Evolutionary conservation across 2,797 vertebrate species (phyloP), one percentile per base, ranked within the genome.

Genomic region (Botia kubotai): DNA sequence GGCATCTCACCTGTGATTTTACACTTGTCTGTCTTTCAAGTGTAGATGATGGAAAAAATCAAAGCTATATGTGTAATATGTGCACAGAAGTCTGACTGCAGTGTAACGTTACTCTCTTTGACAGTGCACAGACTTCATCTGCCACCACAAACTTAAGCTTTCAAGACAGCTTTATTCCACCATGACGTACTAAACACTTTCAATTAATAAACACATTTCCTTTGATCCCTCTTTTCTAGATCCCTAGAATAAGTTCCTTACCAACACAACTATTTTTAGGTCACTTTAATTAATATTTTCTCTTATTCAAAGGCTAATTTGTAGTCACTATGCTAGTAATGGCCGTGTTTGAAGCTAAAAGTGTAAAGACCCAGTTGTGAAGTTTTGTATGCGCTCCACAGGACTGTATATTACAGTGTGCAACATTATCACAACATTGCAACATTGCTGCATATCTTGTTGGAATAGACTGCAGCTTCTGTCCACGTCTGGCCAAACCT

Each of bases 181-280:
- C 57, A 83, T 88, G 72, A 86, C 86, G 86, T 85, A 85, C 86
- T 85, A 75, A 86, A 87, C 55, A 84, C 81, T 73, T 87, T 73
- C 66, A 80, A 86, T 82, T 81, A 81, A 63, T 77, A 79, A 84
- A 83, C 86, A 84, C 82, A 82, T 84, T 84, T 86, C 82, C 60
- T 87, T 88, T 87, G 85, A 91, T 91, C 85, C 81, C 60, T 69
- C 70, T 71, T 89, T 89, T 83, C 72, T 73, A 86, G 79, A 80
- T 74, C 83, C 66, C 52, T 63, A 63, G 68, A 75, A 86, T n/a
- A 3, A 81, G 82, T 76, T 86, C 69, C 81, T 84, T 77, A 83
- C 77, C 72, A 80, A 83, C 79, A 82, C 79, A 82, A 81, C 79
- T 84, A 83, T 82, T 79, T 84, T 83, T 82, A 87, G 83, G 48